These are phyloP conservation scores for Danio tinwini DNA, from an alignment of 2,797 vertebrate genomes.

Conservation along the genomic window DNA sequence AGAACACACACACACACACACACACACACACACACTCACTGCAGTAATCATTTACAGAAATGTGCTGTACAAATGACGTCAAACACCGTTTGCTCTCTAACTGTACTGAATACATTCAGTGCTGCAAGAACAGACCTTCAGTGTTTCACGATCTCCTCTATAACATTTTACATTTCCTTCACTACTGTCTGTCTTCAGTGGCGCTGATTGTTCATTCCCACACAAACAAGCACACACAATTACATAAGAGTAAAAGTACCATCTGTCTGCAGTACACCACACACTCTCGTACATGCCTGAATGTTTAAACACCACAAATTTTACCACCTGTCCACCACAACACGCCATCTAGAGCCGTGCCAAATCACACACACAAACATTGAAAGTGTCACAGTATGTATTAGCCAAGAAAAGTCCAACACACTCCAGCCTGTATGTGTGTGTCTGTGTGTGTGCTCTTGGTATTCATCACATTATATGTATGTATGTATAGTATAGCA, in stretches of 20 bases:
- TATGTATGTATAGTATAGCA: no score
- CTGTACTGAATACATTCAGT: slow-evolving; percentile 64
- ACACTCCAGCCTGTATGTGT: not conserved
- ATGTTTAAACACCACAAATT: slow-evolving; percentile 55
- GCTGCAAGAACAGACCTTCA: slow-evolving; percentile 63
- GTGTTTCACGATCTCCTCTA: slow-evolving; percentile 41
- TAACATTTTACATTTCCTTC: slow-evolving; percentile 61
- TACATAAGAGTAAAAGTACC: slow-evolving; percentile 55
- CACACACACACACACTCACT: slow-evolving; percentile 6
- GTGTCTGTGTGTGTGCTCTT: no score
- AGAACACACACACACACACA: slow-evolving; percentile 20
- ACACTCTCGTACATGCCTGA: slow-evolving; percentile 54
- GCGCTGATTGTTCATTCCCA: slow-evolving; percentile 66
- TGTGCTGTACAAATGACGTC: slow-evolving; percentile 78
- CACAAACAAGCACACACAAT: slow-evolving; percentile 45
- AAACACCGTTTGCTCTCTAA: slow-evolving; percentile 59
- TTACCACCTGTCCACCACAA: slow-evolving; percentile 51
- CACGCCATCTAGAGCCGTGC: not conserved
- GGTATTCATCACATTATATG: no score
- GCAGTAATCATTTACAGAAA: slow-evolving; percentile 70
- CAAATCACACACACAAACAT: slow-evolving; percentile 23
- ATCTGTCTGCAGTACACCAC: slow-evolving; percentile 58
- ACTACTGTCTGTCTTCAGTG: slow-evolving; percentile 73
- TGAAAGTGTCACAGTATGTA: slow-evolving; percentile 7
- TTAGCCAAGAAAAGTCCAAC: slow-evolving; percentile 22